These are phyloP conservation scores for Periophthalmus modestus DNA, from an alignment of 2,113 vertebrate genomes.

Conservation along the genomic window DNA sequence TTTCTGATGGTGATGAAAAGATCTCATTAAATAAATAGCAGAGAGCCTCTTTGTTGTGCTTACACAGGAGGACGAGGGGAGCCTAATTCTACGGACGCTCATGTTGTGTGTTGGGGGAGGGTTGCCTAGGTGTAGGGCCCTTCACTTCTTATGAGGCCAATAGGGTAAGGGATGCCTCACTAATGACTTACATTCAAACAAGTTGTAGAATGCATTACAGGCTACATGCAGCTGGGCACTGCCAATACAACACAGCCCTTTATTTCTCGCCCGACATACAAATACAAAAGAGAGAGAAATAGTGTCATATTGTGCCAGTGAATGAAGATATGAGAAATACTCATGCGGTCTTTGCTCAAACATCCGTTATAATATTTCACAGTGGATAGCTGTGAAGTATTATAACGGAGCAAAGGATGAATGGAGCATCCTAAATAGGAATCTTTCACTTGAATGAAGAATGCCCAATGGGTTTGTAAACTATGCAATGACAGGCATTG, in stretches of 20 bases:
- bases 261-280: conserved; percentile 38
- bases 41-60: conserved; percentile 82
- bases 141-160: conserved; percentile 77
- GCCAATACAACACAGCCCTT: conserved; percentile 54
- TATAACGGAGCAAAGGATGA: conserved; percentile 42
- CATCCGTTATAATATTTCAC: conserved; percentile 33
- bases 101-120: conserved; percentile 64
- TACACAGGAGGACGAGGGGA: conserved; percentile 74
- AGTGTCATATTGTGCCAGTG: conserved; percentile 18
- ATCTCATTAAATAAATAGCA: conserved; percentile 84
- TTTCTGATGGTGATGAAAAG: conserved; percentile 83
- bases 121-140: conserved; percentile 71
- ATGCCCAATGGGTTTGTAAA: conserved; percentile 56
- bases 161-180: conserved; percentile 76
- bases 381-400: conserved; percentile 46
- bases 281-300: conserved; percentile 57
- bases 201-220: conserved; percentile 74
- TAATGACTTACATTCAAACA: conserved; percentile 74
- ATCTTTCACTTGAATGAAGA: conserved; percentile 60
- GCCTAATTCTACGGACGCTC: conserved; percentile 71
- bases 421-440: conserved; percentile 65
- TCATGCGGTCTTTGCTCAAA: conserved; percentile 35
- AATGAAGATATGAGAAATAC: conserved; percentile 38
- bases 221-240: conserved; percentile 62
- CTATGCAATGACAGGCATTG: conserved; percentile 49